Percentiles rank a stretch among this genome's conserved stretches.
Evolutionary conservation across 1,140 invertebrate species (phyloP).

Genomic region (Ips typographus): DNA sequence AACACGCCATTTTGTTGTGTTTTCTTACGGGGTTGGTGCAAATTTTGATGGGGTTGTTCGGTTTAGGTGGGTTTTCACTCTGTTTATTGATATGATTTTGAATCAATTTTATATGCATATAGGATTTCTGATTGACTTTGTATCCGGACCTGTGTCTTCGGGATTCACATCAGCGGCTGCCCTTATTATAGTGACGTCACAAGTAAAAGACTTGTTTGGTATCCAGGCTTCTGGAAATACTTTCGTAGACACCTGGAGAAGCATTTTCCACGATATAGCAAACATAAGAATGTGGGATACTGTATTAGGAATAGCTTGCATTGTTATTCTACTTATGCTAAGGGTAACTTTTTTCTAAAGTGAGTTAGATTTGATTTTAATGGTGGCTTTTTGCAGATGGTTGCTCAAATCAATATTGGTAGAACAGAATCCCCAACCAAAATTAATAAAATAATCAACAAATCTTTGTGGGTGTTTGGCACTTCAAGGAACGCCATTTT

Average conservation of each 20-base stretch:
- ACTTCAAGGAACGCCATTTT: conserved; percentile 77
- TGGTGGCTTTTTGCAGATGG: conserved; percentile 8
- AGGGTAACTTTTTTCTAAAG: conserved; percentile 56
- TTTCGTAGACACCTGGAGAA: conserved; percentile 72
- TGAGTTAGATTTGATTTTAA: no score
- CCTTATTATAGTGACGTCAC: conserved; percentile 84
- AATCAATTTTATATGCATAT: conserved; percentile 25
- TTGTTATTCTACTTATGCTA: conserved; percentile 68
- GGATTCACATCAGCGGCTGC: conserved; percentile 93
- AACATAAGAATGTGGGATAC: conserved; percentile 67
- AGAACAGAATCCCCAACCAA: conserved; percentile 53
- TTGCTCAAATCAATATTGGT: conserved; percentile 58
- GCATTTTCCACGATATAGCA: conserved; percentile 63
- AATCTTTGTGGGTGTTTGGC: conserved; percentile 65
- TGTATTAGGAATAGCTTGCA: conserved; percentile 70
- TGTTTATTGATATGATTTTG: conserved; percentile 21
- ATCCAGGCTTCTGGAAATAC: conserved; percentile 73
- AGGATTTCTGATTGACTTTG: conserved; percentile 93
- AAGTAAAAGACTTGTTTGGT: conserved; percentile 82
- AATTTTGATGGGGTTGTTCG: conserved; percentile 82
- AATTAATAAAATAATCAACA: conserved; percentile 57
- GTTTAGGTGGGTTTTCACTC: conserved; percentile 65
- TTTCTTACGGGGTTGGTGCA: conserved; percentile 80
- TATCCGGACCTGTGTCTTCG: conserved; percentile 88
- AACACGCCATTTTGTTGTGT: conserved; percentile 78